Conservation (phyloP, 1,140 invertebrate genomes). For the Propsilocerus akamusi region DNA sequence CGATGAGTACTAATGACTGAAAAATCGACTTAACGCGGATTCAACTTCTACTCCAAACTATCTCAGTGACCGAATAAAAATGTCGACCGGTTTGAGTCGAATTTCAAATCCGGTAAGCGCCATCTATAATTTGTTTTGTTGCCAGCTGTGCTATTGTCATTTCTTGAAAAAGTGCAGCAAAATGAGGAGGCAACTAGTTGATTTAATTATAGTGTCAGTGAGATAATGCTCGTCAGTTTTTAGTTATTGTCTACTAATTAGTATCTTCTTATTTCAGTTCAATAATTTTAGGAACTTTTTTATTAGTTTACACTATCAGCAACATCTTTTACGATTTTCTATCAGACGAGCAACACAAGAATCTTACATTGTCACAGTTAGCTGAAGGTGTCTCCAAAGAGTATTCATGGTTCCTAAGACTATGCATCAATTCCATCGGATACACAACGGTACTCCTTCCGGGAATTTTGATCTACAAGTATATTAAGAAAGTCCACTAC, state of each 20-base stretch:
- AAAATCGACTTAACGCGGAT: no score
- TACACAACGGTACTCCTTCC: conserved; percentile 79
- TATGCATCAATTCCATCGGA: conserved; percentile 66
- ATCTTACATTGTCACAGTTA: conserved; percentile 18
- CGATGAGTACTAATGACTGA: no score
- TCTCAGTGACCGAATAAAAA: no score
- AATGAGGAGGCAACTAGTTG: conserved; percentile 1
- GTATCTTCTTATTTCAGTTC: conserved; percentile 12
- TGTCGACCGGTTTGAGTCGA: no score
- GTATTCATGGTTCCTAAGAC: conserved; percentile 58
- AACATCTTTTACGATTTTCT: conserved; percentile 16
- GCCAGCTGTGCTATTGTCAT: not conserved
- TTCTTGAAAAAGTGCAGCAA: conserved; percentile 3
- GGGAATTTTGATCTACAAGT: conserved; percentile 66
- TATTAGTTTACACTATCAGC: conserved; percentile 20
- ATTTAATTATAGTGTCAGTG: not conserved
- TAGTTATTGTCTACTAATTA: not conserved
- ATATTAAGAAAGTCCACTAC: conserved; percentile 61
- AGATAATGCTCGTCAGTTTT: conserved; percentile 1
- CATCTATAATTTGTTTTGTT: no score
- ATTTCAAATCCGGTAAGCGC: no score
- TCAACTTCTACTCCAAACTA: no score
- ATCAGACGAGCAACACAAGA: conserved; percentile 12
- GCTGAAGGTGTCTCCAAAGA: conserved; percentile 20
- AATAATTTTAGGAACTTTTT: conserved; percentile 16